Evolutionary conservation across 2,888 invertebrate genomes (phyloP), one percentile per base, ranked within the genome.

Genomic region (Andrena marginata): DNA sequence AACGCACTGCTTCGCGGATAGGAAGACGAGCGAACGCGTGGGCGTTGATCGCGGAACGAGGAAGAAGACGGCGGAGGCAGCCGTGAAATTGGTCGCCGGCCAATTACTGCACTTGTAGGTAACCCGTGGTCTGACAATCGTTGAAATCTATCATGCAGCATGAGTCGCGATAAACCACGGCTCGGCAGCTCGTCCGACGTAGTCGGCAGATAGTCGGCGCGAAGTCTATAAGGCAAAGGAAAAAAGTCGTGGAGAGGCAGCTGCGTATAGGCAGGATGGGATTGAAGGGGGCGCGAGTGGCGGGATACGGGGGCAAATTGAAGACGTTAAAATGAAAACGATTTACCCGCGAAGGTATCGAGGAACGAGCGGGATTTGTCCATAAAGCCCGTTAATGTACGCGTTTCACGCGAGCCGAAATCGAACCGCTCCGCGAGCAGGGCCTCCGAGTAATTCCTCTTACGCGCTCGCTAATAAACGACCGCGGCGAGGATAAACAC

Each of bases 51-150:
- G 63, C 33, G 35, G n/a, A 51, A 35, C 10, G 60, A 56, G 56
- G 63, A 29, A 71, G 54, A 33, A 62, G 64, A 48, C 23, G 31
- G 7, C 23, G 33, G 26, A 20, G 42, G 83, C 83, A 81, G 72
- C 82, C 89, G 90, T 90, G 89, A 90, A 91, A 91, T 91, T 86
- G 81, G 86, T 86, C 87, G 82, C 84, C 79, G 85, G 83, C 87
- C 86, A 84, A 84, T 90, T 86, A 86, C 42, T 31, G 56, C 60
- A 70, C 63, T 54, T 26, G 63, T 42, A 35, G 35, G 35, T 35
- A 48, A 33, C 20, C 35, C 31, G 51, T 31, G 0, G 26, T 35
- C 35, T 10, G 23, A 69, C 51, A n/a, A 13, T 69, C 29, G 16
- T n/a, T 23, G 35, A 16, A 23, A 35, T 23, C 54, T 8, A 6